Evolutionary conservation across 2,113 vertebrate species (phyloP), one percentile per base, ranked within the genome.

Genomic region (Prionailurus viverrinus): DNA sequence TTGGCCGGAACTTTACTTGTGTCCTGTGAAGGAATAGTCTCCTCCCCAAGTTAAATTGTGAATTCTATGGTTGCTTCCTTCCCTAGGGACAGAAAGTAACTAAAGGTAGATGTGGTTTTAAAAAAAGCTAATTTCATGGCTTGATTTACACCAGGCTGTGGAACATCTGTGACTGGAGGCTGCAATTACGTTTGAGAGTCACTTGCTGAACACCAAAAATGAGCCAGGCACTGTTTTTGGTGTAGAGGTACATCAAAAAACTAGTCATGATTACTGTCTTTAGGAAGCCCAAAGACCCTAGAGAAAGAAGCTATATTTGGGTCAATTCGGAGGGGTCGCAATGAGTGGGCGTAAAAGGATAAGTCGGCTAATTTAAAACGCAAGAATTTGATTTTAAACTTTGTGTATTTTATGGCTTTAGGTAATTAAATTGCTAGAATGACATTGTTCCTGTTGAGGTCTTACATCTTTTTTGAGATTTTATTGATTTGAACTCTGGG

Each of bases 1-100:
- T 98, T 97, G 97, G 95, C 98, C 97, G 97, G 96, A 98, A 98
- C 88, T 96, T 98, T 48, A 87, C 96, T 96, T 95, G 73, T 97
- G 58, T 95, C 93, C 97, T 97, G 10, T 82, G 94, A 97, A 84
- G 84, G 95, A 94, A 91, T 76, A 87, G 83, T 86, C 66, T 96
- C 53, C 45, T 81, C 80, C 83, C 19, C 80, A 91, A 90, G 19
- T 94, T 93, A 81, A 73, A 81, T 33, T 81, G 61, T 95, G 95
- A 90, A 78, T 96, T 92, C 41, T 83, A 58, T 4, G 68, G 84
- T 92, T 94, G 66, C 66, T 88, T 12, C 29, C 45, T 94, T 89
- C 84, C 76, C 92, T 6, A 39, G 55, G 78, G 89, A 87, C 36
- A 78, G 76, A 97, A 88, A 97, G 55, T 95, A 97, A 96, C 83